A percentile compares a stretch with the other conserved stretches of the same genome.
Evolutionary conservation across 2,888 invertebrate species (phyloP).

Genomic region (Catotricha subobsoleta): DNA sequence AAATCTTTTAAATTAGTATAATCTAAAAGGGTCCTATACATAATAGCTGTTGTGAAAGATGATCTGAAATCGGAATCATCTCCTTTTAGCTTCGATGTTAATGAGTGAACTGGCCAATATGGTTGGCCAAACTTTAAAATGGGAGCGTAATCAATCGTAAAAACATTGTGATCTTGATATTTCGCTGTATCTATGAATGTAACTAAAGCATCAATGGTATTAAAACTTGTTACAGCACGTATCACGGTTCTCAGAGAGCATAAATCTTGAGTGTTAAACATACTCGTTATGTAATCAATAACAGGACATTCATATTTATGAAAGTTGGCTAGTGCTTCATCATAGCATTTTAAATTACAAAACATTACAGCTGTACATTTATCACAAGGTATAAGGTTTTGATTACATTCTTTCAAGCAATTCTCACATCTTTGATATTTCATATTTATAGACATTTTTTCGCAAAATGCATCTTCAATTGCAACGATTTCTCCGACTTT

Average conservation of each 20-base stretch:
- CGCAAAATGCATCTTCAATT: background rate
- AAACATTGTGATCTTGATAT: slow-evolving; percentile 23
- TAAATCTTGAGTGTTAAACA: background rate
- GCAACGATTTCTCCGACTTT: background rate
- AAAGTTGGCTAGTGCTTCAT: background rate
- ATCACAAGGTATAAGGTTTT: background rate
- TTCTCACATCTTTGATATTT: background rate
- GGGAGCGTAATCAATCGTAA: slow-evolving; percentile 22
- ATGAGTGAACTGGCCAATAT: slow-evolving; percentile 40
- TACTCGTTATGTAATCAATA: background rate
- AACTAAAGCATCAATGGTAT: no score
- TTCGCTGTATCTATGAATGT: no score
- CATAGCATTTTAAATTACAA: background rate
- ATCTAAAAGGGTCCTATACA: slow-evolving; percentile 41
- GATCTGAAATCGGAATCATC: slow-evolving; percentile 47
- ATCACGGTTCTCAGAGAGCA: background rate
- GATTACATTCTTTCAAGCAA: background rate
- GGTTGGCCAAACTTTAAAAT: slow-evolving; percentile 24
- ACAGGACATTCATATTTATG: background rate
- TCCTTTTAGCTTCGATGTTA: slow-evolving; percentile 48
- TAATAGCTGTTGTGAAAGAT: slow-evolving; percentile 41
- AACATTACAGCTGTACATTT: background rate
- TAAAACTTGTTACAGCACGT: background rate
- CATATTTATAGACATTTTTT: background rate
- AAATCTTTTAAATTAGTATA: slow-evolving; percentile 34